A percentile compares a stretch with the other conserved stretches of the same genome.
These are phyloP conservation scores for Cylloceria caligata DNA, from an alignment of 2,888 invertebrate species.

Conservation along the genomic window DNA sequence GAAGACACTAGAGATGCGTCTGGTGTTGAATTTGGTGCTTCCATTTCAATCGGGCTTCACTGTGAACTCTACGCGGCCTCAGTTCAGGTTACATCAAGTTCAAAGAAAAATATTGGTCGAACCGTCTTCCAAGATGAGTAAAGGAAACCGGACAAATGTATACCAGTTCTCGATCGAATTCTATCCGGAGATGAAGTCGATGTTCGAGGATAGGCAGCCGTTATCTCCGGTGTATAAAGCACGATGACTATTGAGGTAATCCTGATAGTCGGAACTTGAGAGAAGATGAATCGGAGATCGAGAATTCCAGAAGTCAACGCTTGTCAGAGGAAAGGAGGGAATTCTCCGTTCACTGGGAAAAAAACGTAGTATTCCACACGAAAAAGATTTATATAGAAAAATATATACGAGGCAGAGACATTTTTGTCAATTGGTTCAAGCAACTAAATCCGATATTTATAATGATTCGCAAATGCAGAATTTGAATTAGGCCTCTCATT, in stretches of 20 bases:
- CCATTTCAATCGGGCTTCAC: neutral
- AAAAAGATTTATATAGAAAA: too few species aligned
- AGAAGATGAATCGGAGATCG: conserved; percentile 42
- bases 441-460: too few species aligned
- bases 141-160: conserved; percentile 21
- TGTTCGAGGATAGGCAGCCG: conserved; percentile 25
- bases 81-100: neutral
- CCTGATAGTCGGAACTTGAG: conserved; percentile 7
- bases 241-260: conserved; percentile 14
- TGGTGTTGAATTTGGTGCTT: conserved; percentile 14
- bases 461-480: too few species aligned
- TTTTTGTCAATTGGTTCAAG: too few species aligned
- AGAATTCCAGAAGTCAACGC: neutral
- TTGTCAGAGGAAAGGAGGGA: neutral
- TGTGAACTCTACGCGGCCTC: neutral
- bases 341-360: neutral
- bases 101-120: conserved; percentile 11
- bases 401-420: too few species aligned
- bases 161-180: conserved; percentile 26
- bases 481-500: too few species aligned
- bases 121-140: conserved; percentile 6
- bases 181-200: conserved; percentile 54
- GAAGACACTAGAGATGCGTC: conserved; percentile 5
- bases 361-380: neutral
- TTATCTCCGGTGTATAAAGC: conserved; percentile 52